phyloP scores from a whole-genome alignment of 2,888 invertebrate genomes.

The Branchipolynoe longqiensis region DNA sequence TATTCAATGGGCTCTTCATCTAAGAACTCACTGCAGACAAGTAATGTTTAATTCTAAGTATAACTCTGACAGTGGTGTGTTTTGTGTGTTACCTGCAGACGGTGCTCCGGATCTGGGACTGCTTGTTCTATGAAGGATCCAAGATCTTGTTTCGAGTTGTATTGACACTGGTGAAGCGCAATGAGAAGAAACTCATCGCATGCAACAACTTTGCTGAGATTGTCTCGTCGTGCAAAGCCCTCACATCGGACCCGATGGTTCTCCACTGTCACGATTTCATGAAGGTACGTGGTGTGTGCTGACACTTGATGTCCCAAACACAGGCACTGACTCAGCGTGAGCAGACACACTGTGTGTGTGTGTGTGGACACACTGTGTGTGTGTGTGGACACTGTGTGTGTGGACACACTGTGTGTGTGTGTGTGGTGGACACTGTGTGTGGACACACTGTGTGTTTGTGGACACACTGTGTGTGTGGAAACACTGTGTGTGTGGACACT shows the following conservation, averaged over 20 bases:
- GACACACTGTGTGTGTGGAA: too few relatives aligned
- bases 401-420: neutral
- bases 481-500: too few relatives aligned
- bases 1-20: too few relatives aligned
- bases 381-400: neutral
- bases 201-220: constrained; percentile 91
- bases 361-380: neutral
- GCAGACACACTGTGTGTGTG: neutral
- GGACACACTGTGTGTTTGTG: neutral
- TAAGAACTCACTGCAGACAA: too few relatives aligned
- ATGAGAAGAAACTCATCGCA: constrained; percentile 85
- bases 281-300: constrained; percentile 85
- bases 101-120: constrained; percentile 96
- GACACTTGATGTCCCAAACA: neutral
- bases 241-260: constrained; percentile 89
- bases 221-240: constrained; percentile 91
- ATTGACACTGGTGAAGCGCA: constrained; percentile 87
- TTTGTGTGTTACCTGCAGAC: too few relatives aligned
- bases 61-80: too few relatives aligned
- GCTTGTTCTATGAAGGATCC: constrained; percentile 95
- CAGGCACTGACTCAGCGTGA: neutral
- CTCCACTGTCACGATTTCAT: constrained; percentile 94
- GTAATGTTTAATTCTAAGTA: too few relatives aligned
- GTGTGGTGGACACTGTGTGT: neutral
- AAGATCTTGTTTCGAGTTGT: constrained; percentile 95